phyloP scores from a whole-genome alignment of 35 echinoderm and acorn worm genomes.

The Hemicentrotus pulcherrimus region DNA sequence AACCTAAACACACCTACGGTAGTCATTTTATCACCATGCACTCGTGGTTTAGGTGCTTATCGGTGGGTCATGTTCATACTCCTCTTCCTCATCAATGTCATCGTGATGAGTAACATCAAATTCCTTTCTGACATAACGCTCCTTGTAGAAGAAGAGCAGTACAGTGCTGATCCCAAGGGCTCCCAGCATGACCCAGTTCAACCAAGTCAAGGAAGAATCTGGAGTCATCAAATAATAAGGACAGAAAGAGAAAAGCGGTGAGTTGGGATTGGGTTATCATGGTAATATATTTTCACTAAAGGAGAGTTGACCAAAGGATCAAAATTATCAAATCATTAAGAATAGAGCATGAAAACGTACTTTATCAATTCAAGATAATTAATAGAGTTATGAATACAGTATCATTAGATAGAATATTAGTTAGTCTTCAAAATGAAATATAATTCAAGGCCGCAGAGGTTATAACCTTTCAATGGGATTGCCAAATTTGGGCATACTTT shows the following conservation, averaged over 20 bases:
- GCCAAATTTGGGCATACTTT: too few species aligned
- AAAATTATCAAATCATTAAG: neutral
- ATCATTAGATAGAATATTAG: too few species aligned
- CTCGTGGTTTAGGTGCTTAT: neutral
- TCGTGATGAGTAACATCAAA: slow-evolving; percentile 35
- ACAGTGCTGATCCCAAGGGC: slow-evolving; percentile 54
- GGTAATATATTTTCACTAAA: neutral
- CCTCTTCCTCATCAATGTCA: slow-evolving; percentile 11
- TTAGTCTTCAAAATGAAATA: too few species aligned
- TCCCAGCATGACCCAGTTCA: slow-evolving; percentile 76
- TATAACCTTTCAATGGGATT: too few species aligned
- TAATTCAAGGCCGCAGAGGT: too few species aligned
- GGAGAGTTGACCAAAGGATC: neutral
- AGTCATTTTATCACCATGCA: too few species aligned
- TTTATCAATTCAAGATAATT: neutral
- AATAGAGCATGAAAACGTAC: neutral
- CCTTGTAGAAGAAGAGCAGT: slow-evolving; percentile 67
- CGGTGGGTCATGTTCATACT: neutral
- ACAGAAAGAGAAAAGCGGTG: neutral
- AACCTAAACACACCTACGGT: too few species aligned
- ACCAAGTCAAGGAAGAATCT: slow-evolving; percentile 63
- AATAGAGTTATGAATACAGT: neutral
- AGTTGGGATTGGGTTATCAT: neutral
- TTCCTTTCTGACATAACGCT: slow-evolving; percentile 68
- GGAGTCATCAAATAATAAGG: neutral